These are phyloP conservation scores for Pangasianodon hypophthalmus DNA, from an alignment of 2,113 vertebrate genomes.

Conservation along the genomic window DNA sequence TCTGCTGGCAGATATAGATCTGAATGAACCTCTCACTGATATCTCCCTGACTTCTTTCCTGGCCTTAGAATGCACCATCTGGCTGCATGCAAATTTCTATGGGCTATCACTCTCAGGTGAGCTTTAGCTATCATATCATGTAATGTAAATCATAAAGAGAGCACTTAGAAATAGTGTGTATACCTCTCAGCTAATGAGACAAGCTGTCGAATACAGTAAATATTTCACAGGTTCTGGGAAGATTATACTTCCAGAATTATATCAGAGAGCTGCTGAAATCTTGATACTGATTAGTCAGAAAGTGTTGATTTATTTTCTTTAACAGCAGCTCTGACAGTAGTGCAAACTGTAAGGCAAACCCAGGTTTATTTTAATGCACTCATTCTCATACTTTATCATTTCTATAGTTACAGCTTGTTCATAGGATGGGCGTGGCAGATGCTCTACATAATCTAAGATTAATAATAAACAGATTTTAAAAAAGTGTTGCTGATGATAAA, in stretches of 20 bases:
- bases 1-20: neutral
- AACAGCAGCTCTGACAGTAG: neutral
- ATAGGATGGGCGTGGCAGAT: neutral
- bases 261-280: neutral
- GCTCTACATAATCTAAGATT: neutral
- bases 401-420: neutral
- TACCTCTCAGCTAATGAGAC: neutral
- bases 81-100: neutral
- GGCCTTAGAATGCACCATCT: neutral
- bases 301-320: neutral
- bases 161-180: neutral
- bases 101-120: neutral
- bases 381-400: neutral
- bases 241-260: neutral
- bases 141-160: neutral
- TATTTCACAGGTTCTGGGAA: neutral
- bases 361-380: neutral
- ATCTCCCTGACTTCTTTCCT: neutral
- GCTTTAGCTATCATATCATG: neutral
- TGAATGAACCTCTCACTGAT: conserved; percentile 20
- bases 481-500: neutral
- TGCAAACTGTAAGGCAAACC: neutral
- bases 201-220: neutral
- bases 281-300: neutral
- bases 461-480: neutral